A percentile compares a stretch with the other conserved stretches of the same genome.
Evolutionary conservation across 2,797 vertebrate genomes (phyloP).

Genomic region (Sparidentex hasta): DNA sequence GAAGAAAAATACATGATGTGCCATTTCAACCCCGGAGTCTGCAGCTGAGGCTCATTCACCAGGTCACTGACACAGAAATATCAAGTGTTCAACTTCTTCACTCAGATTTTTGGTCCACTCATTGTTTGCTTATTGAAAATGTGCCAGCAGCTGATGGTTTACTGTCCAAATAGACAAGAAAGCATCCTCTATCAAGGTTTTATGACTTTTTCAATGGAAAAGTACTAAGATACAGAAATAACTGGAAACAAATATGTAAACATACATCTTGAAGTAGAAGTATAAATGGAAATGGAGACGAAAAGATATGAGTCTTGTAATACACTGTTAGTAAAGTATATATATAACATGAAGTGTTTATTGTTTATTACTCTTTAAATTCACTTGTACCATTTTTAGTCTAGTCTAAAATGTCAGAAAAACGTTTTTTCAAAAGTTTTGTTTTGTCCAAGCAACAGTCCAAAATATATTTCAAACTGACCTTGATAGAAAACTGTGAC

Average conservation of each 20-base stretch:
- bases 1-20: conserved; percentile 63
- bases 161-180: background rate
- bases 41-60: conserved; percentile 35
- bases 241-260: too few species aligned
- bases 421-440: background rate
- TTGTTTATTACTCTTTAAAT: too few species aligned
- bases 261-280: too few species aligned
- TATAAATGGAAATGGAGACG: too few species aligned
- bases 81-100: conserved; percentile 44
- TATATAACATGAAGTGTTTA: too few species aligned
- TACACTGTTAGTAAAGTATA: too few species aligned
- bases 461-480: background rate
- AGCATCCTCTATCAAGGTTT: background rate
- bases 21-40: conserved; percentile 33
- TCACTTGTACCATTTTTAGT: too few species aligned
- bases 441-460: background rate
- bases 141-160: background rate
- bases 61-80: conserved; percentile 43
- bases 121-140: conserved; percentile 6
- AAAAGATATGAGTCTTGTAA: too few species aligned
- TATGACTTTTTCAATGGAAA: background rate
- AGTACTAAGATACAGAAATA: too few species aligned
- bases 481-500: background rate
- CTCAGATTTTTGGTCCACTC: background rate
- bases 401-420: background rate